Evolutionary conservation across 2,888 invertebrate genomes (phyloP), one percentile per base, ranked within the genome.

Genomic region (Crepidodera aurea): DNA sequence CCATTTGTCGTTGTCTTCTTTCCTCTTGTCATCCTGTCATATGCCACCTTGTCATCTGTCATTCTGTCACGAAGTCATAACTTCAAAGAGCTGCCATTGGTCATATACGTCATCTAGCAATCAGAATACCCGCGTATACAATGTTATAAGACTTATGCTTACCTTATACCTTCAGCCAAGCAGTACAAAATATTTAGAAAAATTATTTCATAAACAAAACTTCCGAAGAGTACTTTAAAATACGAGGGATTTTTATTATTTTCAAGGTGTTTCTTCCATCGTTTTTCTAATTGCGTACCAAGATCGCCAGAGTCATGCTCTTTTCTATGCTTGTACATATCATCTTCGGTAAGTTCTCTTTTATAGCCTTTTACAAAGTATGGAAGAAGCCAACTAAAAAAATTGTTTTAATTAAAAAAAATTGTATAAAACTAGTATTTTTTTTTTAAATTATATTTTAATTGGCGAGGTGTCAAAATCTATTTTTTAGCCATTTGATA

Each of bases 371-470:
- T 80, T 46, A 77, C 71, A 69, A 85, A 84, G 25, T 83, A 73
- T 2, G 83, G 82, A 34, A 83, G 74, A 1, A 83, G 72, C 84
- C 84, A 86, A 71, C 84, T 84, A 70, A 63, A 80, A 48, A 37
- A 27, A n/a, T n/a, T n/a, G n/a, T n/a, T 32, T 51, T 19, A 15
- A 13, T 1, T 32, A 16, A 19, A n/a, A 10, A 16, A n/a, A 44
- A 5, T n/a, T n/a, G n/a, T n/a, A n/a, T n/a, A n/a, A n/a, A n/a
- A n/a, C n/a, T n/a, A n/a, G n/a, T n/a, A n/a, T n/a, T n/a, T n/a
- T n/a, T n/a, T n/a, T n/a, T n/a, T n/a, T n/a, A n/a, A n/a, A n/a
- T n/a, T n/a, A n/a, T n/a, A n/a, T n/a, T n/a, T n/a, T n/a, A n/a
- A n/a, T n/a, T n/a, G n/a, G n/a, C n/a, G n/a, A n/a, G n/a, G n/a